Conservation (phyloP, 1,140 invertebrate genomes). For the Pogonus chalceus region DNA sequence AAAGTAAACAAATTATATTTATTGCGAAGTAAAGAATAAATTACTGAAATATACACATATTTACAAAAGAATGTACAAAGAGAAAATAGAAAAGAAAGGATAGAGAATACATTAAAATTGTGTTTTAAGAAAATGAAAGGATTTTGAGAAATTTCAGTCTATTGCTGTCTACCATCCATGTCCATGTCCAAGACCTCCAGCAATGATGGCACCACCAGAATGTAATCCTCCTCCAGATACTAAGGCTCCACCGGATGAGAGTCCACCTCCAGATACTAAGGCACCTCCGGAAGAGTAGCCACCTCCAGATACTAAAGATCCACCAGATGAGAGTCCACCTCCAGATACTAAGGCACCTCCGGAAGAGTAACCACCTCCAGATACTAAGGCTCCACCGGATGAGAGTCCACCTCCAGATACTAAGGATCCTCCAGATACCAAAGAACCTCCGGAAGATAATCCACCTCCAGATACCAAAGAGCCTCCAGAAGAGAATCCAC, state of each 20-base stretch:
- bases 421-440: neutral
- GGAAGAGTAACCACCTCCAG: neutral
- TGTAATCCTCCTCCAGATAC: neutral
- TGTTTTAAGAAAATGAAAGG: constrained; percentile 2
- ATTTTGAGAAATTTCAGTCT: neutral
- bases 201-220: neutral
- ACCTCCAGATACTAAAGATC: constrained; percentile 14
- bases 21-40: neutral
- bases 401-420: neutral
- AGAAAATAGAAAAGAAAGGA: neutral
- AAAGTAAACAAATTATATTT: too few species aligned
- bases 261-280: constrained; percentile 12
- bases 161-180: constrained; percentile 3
- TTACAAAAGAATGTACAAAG: neutral
- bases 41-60: constrained; percentile 3
- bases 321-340: neutral
- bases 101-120: neutral
- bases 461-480: constrained; percentile 21
- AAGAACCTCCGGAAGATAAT: constrained; percentile 11
- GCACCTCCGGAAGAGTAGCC: constrained; percentile 21
- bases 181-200: neutral
- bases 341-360: neutral
- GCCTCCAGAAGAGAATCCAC: constrained; percentile 13
- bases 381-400: neutral
- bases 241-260: neutral